Base-by-base conservation (phyloP, 1,140 invertebrate genomes). In the Cherax quadricarinatus region DNA sequence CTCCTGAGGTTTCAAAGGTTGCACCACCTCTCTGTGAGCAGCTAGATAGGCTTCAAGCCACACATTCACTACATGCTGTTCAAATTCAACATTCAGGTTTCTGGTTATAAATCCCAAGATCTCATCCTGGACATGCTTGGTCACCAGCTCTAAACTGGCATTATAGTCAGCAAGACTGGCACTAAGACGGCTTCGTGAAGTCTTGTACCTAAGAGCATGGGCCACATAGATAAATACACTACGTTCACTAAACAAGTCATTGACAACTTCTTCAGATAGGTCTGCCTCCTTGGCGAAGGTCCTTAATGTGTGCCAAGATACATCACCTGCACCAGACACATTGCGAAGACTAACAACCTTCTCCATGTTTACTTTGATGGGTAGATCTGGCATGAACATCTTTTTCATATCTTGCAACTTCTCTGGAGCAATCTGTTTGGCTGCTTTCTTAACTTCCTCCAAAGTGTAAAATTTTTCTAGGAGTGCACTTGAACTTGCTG, bases 261-360 rank as follows among this genome's bases (percentile, higher is more conserved):
- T 48, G n/a, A 88, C 24, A 12, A 80, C 57, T 2, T 88, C 75
- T 12, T 62, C 21, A 14, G 73, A 18, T 9, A 88, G 86, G 9
- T 51, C 75, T 9, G 62, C 24, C 24, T 88, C 73, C 14, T 16
- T 18, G 86, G 78, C 86, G n/a, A 30, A 88, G 9, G 75, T 80
- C 24, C 30, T 30, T 14, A 88, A 75, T 18, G 86, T 88, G n/a
- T 30, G n/a, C 86, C 86, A 88, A 0, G 86, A 88, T 21, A 88
- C 86, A 24, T 78, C 86, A 30, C 86, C 86, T 7, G 86, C 75
- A 24, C 51, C 24, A n/a, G 86, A 53, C n/a, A 80, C 75, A 66
- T 62, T 88, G 4, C 24, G 30, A 4, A 88, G 73, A 21, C 4
- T 1, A 21, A 24, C 75, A 4, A 88, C 86, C 30, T 88, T 88